Evolutionary conservation across 2,797 vertebrate genomes (phyloP).

Genomic region (Garrulus glandarius): DNA sequence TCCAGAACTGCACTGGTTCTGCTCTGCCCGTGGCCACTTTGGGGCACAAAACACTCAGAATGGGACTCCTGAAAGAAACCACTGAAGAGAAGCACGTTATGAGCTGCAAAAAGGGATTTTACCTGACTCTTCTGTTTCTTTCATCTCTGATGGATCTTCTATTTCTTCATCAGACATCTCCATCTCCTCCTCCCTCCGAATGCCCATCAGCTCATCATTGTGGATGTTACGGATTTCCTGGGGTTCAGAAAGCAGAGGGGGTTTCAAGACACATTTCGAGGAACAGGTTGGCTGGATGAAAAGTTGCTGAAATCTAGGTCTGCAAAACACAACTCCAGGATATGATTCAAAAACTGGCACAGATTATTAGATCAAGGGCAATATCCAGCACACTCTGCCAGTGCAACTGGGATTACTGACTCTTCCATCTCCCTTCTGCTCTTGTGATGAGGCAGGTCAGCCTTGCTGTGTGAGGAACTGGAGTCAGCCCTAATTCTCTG

Average conservation of each 20-base stretch:
- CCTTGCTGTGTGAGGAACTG: not conserved
- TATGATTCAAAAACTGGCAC: not conserved
- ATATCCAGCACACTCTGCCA: not conserved
- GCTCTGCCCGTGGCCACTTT: not conserved
- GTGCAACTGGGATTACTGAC: not conserved
- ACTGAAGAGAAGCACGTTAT: not conserved
- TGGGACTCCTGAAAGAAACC: not conserved
- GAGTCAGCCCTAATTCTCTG: not conserved
- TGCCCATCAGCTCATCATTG: slow-evolving; percentile 95
- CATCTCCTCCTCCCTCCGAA: slow-evolving; percentile 96
- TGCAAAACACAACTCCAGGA: not conserved
- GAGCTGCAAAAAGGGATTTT: not conserved
- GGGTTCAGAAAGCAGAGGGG: slow-evolving; percentile 51
- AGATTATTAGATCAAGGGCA: not conserved
- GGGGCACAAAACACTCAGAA: not conserved
- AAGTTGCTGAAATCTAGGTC: not conserved
- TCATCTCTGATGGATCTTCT: slow-evolving; percentile 84
- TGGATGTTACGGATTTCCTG: slow-evolving; percentile 97
- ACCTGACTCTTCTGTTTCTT: slow-evolving; percentile 88
- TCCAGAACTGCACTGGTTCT: not conserved
- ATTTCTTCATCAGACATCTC: slow-evolving; percentile 98
- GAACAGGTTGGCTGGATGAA: not conserved
- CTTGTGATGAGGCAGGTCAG: not conserved
- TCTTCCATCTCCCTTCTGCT: not conserved
- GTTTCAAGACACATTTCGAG: not conserved